phyloP scores from a whole-genome alignment of 2,797 vertebrate species.

The Morelia viridis region DNA sequence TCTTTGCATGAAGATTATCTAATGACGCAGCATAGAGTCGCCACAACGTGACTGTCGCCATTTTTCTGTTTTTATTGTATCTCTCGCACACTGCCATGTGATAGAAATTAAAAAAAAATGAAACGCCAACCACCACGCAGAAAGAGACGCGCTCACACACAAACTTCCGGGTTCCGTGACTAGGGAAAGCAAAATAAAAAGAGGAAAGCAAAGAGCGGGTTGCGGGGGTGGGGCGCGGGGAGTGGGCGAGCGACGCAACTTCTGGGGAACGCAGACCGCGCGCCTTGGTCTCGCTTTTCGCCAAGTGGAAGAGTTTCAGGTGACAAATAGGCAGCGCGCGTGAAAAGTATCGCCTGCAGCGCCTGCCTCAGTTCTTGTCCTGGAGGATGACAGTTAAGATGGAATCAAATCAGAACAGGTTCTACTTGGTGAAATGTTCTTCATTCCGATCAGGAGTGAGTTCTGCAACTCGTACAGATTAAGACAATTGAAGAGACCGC shows the following conservation, averaged over 20 bases:
- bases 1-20: conserved; percentile 84
- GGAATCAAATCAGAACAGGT: background rate
- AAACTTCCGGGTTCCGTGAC: conserved; percentile 80
- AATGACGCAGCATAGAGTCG: conserved; percentile 91
- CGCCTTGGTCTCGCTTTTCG: background rate
- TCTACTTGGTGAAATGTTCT: background rate
- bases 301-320: background rate
- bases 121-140: conserved; percentile 40
- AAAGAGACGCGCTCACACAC: conserved; percentile 46
- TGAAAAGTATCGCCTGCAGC: background rate
- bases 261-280: background rate
- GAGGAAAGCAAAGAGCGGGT: conserved; percentile 13
- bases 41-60: conserved; percentile 94
- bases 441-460: too few species aligned
- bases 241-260: background rate
- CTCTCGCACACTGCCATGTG: conserved; percentile 85
- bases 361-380: background rate
- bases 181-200: conserved; percentile 49
- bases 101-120: conserved; percentile 72
- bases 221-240: too few species aligned
- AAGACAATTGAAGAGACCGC: background rate
- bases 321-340: background rate
- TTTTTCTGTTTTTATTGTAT: conserved; percentile 97
- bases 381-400: background rate
- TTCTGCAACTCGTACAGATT: background rate